Evolutionary conservation across 2,888 invertebrate genomes (phyloP).

Genomic region (Eilema caniola): DNA sequence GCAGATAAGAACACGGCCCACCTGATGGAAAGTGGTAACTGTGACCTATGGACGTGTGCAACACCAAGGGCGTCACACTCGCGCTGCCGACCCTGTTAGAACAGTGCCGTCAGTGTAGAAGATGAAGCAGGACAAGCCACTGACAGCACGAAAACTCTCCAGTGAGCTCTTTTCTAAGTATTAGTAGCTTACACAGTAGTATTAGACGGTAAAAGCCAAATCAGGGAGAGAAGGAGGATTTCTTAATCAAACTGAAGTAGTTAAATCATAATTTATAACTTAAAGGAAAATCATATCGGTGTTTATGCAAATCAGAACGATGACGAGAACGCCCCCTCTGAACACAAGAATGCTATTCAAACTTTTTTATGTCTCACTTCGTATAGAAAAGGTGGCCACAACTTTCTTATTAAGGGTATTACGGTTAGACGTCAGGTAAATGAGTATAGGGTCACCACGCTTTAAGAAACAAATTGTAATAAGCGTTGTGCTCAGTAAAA

Average conservation of each 20-base stretch:
- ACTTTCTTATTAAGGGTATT: slow-evolving; percentile 79
- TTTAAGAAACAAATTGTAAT: neutral
- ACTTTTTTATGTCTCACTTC: slow-evolving; percentile 60
- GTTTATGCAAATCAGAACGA: slow-evolving; percentile 44
- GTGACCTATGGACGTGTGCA: too few relatives aligned
- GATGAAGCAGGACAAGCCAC: too few relatives aligned
- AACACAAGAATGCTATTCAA: slow-evolving; percentile 64
- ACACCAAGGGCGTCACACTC: too few relatives aligned
- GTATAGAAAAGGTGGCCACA: slow-evolving; percentile 60
- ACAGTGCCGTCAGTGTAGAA: too few relatives aligned
- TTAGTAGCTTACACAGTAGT: too few relatives aligned
- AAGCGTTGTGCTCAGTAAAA: neutral
- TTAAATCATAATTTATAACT: slow-evolving; percentile 30
- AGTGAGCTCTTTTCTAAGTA: too few relatives aligned
- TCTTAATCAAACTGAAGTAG: slow-evolving; percentile 18
- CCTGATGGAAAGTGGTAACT: too few relatives aligned
- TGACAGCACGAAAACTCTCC: too few relatives aligned
- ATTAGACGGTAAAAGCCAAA: too few relatives aligned
- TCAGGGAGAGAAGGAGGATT: neutral
- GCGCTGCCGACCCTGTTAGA: too few relatives aligned
- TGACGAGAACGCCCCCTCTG: slow-evolving; percentile 45
- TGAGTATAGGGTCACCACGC: slow-evolving; percentile 41
- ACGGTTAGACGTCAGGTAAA: slow-evolving; percentile 62
- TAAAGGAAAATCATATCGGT: slow-evolving; percentile 33
- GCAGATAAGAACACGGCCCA: too few relatives aligned